These are phyloP conservation scores for Pangasius macronema DNA, from an alignment of 2,797 vertebrate species.

Conservation along the genomic window DNA sequence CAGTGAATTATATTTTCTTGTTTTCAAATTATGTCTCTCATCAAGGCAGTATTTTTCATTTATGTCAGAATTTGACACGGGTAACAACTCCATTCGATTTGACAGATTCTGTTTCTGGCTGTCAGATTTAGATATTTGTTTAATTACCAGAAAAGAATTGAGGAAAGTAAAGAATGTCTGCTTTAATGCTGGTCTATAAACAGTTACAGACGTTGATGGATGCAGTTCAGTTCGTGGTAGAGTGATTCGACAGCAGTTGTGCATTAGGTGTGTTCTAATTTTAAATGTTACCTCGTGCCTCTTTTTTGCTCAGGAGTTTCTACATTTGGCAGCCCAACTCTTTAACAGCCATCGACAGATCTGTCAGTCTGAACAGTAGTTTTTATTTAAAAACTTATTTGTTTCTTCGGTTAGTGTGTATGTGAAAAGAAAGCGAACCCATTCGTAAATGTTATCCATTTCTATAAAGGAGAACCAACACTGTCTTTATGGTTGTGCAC, in stretches of 20 bases:
- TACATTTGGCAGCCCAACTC: neutral
- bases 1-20: neutral
- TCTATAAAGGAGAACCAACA: neutral
- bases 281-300: slow-evolving; percentile 48
- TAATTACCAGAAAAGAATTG: neutral
- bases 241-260: slow-evolving; percentile 10
- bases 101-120: neutral
- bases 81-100: neutral
- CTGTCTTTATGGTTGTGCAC: neutral
- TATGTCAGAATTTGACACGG: neutral
- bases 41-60: neutral
- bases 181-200: neutral
- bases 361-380: neutral
- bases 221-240: slow-evolving; percentile 1
- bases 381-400: neutral
- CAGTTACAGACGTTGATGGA: neutral
- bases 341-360: neutral
- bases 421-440: no score
- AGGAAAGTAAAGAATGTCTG: neutral
- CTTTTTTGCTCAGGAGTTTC: slow-evolving; percentile 51
- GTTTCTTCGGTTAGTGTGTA: neutral
- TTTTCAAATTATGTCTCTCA: neutral
- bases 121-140: neutral
- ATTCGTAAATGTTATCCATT: neutral
- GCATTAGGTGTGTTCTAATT: neutral